These are phyloP conservation scores for Sebastes matsubarae DNA, from an alignment of 2,797 vertebrate genomes.

Conservation along the genomic window DNA sequence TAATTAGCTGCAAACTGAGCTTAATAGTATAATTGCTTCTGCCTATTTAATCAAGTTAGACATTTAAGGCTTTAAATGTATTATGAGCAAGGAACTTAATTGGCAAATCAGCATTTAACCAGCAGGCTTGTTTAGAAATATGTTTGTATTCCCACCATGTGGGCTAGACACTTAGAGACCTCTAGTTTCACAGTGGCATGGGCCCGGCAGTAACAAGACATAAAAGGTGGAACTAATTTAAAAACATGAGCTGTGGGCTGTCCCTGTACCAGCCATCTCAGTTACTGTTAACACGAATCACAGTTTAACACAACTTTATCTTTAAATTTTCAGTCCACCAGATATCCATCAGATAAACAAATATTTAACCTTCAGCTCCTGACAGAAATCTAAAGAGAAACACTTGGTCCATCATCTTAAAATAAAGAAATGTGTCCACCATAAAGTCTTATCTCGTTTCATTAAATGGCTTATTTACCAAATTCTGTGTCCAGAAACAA, in stretches of 20 bases:
- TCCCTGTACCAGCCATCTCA: not conserved
- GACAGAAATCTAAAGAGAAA: not conserved
- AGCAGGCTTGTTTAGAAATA: not conserved
- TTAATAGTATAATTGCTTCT: not conserved
- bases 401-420: not conserved
- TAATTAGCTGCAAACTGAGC: not conserved
- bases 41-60: conserved; percentile 8
- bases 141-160: not conserved
- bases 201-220: not conserved
- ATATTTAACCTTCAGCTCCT: no score
- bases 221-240: not conserved
- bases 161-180: not conserved
- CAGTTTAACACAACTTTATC: not conserved
- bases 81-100: not conserved
- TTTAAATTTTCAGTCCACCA: not conserved
- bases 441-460: not conserved
- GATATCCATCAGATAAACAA: not conserved
- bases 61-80: not conserved
- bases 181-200: not conserved
- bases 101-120: not conserved
- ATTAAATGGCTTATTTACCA: not conserved
- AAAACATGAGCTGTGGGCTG: conserved; percentile 8
- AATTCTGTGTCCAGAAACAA: not conserved
- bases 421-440: not conserved
- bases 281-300: not conserved